phyloP scores from a whole-genome alignment of 2,113 vertebrate genomes.

The Xyrauchen texanus region DNA sequence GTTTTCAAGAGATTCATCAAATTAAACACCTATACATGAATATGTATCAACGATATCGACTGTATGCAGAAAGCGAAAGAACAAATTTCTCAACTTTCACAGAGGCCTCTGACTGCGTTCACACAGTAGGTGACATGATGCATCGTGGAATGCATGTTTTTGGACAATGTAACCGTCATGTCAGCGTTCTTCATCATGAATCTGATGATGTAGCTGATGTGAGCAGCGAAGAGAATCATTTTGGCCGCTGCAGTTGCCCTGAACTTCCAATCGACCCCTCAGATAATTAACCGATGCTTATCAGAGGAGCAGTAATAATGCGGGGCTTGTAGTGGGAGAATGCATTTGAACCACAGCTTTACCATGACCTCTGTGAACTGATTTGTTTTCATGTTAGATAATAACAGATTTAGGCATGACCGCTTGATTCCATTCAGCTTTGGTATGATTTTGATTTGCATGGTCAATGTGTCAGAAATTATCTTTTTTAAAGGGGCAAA shows the following conservation, averaged over 20 bases:
- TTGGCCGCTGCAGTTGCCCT: neutral
- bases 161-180: neutral
- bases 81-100: neutral
- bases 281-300: slow-evolving; percentile 45
- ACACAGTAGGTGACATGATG: no score
- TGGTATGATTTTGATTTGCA: no score
- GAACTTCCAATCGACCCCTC: slow-evolving; percentile 17
- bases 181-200: neutral
- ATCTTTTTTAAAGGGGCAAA: no score
- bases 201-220: neutral
- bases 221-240: slow-evolving; percentile 11
- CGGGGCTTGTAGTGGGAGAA: neutral
- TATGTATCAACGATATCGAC: no score
- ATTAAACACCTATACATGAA: no score
- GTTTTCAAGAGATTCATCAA: no score
- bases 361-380: neutral
- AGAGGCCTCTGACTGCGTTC: neutral
- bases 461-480: slow-evolving; percentile 30
- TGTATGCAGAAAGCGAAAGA: no score
- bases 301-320: slow-evolving; percentile 16
- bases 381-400: neutral
- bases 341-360: neutral
- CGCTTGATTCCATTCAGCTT: no score
- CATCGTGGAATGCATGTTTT: no score
- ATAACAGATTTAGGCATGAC: no score